phyloP scores from a whole-genome alignment of 2,888 invertebrate species.

The Brachynemurus nebulosus region DNA sequence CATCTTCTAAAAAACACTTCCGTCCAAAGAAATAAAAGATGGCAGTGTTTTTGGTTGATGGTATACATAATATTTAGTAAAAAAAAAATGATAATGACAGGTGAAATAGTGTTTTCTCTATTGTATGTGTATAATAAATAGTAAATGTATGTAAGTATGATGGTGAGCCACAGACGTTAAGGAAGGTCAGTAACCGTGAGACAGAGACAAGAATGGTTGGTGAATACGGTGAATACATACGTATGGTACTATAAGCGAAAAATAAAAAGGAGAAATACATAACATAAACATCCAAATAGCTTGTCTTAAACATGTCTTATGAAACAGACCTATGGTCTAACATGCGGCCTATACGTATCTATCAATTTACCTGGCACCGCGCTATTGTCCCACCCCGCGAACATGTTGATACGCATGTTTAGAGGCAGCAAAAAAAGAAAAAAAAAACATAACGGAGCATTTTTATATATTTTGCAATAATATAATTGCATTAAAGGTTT shows the following conservation, averaged over 20 bases:
- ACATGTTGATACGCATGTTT: not conserved
- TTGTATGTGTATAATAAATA: not conserved
- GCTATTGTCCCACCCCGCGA: too few relatives aligned
- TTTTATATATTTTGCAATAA: not conserved
- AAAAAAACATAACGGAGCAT: slow-evolving; percentile 1
- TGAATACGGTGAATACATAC: too few relatives aligned
- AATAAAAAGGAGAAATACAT: not conserved
- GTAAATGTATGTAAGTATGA: not conserved
- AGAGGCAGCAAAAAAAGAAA: not conserved
- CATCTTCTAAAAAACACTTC: too few relatives aligned
- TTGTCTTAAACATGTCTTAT: too few relatives aligned
- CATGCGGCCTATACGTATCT: too few relatives aligned
- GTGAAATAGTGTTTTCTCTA: too few relatives aligned
- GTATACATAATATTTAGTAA: too few relatives aligned
- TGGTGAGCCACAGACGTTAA: slow-evolving; percentile 21
- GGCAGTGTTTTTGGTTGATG: too few relatives aligned
- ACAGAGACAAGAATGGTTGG: slow-evolving; percentile 25
- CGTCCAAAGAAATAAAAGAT: too few relatives aligned
- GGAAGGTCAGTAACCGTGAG: slow-evolving; percentile 28
- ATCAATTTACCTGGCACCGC: too few relatives aligned
- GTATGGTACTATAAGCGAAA: not conserved
- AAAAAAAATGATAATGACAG: too few relatives aligned
- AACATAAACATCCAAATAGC: slow-evolving; percentile 4
- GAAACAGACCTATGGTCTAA: too few relatives aligned
- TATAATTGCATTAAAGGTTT: slow-evolving; percentile 1